Evolutionary conservation across 2,113 vertebrate species (phyloP).

Genomic region (Lota lota): DNA sequence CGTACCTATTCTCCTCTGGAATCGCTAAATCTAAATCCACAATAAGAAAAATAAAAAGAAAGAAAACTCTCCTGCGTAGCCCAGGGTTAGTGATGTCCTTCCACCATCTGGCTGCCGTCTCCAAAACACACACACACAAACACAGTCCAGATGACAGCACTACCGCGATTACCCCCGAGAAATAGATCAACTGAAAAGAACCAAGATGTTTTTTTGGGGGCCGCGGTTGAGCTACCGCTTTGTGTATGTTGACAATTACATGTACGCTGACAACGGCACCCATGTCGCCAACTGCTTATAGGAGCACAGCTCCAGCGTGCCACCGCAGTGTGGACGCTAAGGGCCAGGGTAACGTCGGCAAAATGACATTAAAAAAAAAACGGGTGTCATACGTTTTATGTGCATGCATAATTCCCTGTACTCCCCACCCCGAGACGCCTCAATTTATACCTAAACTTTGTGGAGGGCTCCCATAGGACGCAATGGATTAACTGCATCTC

Average conservation of each 20-base stretch:
- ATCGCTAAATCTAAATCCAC: background rate
- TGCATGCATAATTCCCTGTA: too few relatives aligned
- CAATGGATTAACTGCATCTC: too few relatives aligned
- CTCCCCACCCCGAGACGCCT: too few relatives aligned
- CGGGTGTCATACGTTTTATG: too few relatives aligned
- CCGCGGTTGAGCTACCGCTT: background rate
- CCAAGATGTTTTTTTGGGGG: conserved; percentile 18
- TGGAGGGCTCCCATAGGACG: too few relatives aligned
- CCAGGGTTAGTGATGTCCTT: conserved; percentile 57
- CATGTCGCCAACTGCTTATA: too few relatives aligned
- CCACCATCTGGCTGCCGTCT: conserved; percentile 62
- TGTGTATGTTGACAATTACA: background rate
- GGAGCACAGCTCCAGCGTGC: too few relatives aligned
- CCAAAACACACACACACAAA: conserved; percentile 46
- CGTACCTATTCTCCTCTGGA: background rate
- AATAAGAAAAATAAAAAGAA: background rate
- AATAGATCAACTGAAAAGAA: conserved; percentile 25
- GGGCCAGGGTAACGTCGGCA: too few relatives aligned
- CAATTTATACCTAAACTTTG: too few relatives aligned
- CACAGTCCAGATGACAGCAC: conserved; percentile 57
- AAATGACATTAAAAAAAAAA: too few relatives aligned
- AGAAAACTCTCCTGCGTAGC: conserved; percentile 29
- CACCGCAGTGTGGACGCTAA: too few relatives aligned
- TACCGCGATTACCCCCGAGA: conserved; percentile 27
- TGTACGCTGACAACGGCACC: too few relatives aligned